A percentile compares a stretch with the other conserved stretches of the same genome.
Evolutionary conservation across 2,113 vertebrate genomes (phyloP).

Genomic region (Deroptyus accipitrinus): DNA sequence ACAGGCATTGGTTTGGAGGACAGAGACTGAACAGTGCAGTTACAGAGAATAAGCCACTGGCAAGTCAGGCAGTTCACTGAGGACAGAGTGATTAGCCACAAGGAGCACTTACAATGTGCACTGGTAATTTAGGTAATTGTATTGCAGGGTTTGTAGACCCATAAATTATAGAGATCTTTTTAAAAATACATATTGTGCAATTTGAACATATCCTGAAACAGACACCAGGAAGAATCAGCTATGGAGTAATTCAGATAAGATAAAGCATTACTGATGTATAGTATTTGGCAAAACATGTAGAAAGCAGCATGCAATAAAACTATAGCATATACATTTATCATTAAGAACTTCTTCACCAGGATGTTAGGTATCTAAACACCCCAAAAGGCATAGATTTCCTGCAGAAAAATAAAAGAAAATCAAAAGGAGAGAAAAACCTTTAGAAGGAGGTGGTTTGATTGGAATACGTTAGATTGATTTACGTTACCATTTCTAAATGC

Average conservation of each 20-base stretch:
- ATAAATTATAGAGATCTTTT: constrained; percentile 80
- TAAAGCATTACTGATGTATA: constrained; percentile 2
- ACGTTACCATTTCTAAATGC: constrained; percentile 49
- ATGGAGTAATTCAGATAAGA: constrained; percentile 51
- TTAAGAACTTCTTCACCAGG: background rate
- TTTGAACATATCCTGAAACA: constrained; percentile 79
- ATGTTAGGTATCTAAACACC: background rate
- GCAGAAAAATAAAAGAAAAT: background rate
- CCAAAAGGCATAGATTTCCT: background rate
- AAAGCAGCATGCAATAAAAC: background rate
- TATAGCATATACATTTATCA: background rate
- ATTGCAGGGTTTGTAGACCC: constrained; percentile 76
- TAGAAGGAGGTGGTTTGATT: background rate
- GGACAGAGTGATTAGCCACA: constrained; percentile 70
- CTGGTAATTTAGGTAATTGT: constrained; percentile 82
- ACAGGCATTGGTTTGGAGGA: background rate
- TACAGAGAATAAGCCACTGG: constrained; percentile 35
- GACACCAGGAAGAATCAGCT: constrained; percentile 74
- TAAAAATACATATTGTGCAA: constrained; percentile 71
- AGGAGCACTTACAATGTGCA: constrained; percentile 71
- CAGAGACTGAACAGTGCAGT: constrained; percentile 1
- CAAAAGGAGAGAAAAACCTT: background rate
- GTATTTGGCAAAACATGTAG: background rate
- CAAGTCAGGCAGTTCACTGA: constrained; percentile 60
- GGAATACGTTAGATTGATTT: constrained; percentile 32